Conservation (phyloP, 2,797 vertebrate genomes). For the Leptodactylus fallax region DNA sequence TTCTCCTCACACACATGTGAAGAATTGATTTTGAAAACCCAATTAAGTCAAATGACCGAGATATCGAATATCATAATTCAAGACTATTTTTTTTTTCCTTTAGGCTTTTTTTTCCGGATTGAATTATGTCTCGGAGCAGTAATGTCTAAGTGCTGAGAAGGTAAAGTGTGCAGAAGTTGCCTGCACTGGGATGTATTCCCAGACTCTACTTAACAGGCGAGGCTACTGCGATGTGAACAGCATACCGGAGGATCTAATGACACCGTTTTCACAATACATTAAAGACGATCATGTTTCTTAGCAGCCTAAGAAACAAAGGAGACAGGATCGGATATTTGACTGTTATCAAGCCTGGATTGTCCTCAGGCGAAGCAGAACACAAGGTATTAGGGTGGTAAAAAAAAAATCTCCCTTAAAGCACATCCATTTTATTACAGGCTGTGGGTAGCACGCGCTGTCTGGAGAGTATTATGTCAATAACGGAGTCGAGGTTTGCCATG, state of each 20-base stretch:
- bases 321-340: conserved; percentile 15
- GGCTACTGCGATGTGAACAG: conserved; percentile 45
- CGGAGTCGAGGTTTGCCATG: background rate
- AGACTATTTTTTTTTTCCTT: conserved; percentile 55
- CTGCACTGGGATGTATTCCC: conserved; percentile 33
- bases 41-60: conserved; percentile 60
- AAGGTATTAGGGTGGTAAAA: background rate
- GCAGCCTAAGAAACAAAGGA: conserved; percentile 30
- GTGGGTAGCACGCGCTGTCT: background rate
- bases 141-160: conserved; percentile 45
- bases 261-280: conserved; percentile 55
- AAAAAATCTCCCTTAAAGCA: conserved; percentile 12
- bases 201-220: conserved; percentile 46
- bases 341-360: conserved; percentile 48
- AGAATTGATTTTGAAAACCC: conserved; percentile 62
- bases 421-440: background rate
- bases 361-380: conserved; percentile 3
- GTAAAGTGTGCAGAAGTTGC: conserved; percentile 25
- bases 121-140: conserved; percentile 55
- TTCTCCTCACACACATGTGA: conserved; percentile 42
- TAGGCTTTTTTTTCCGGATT: conserved; percentile 37
- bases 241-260: conserved; percentile 42
- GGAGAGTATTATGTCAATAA: conserved; percentile 8
- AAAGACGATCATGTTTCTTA: conserved; percentile 38
- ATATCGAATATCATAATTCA: conserved; percentile 61